Conservation (phyloP, 2,113 vertebrate species). For the Chascanopsetta lugubris region DNA sequence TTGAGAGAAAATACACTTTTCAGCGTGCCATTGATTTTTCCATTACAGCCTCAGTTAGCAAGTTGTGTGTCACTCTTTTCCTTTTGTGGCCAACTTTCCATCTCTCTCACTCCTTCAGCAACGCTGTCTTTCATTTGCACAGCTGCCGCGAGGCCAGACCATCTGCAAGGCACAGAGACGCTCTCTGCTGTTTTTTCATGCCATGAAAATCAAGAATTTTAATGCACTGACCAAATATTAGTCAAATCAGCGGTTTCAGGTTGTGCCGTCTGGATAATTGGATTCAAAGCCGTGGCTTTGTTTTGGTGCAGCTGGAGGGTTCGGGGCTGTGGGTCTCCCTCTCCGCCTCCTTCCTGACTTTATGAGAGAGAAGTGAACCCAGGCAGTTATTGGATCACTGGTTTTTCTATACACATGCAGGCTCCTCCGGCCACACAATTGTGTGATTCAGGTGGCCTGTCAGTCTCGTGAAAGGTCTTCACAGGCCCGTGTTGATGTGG, state of each 20-base stretch:
- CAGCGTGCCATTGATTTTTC: slow-evolving; percentile 58
- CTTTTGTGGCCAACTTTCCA: slow-evolving; percentile 78
- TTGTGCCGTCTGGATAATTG: slow-evolving; percentile 13
- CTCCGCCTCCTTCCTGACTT: slow-evolving; percentile 63
- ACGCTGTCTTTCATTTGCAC: slow-evolving; percentile 78
- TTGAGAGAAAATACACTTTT: slow-evolving; percentile 41
- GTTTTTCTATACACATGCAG: slow-evolving; percentile 72
- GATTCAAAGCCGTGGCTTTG: slow-evolving; percentile 46
- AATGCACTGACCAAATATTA: slow-evolving; percentile 21
- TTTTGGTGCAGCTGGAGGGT: slow-evolving; percentile 51
- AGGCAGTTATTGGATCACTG: slow-evolving; percentile 76
- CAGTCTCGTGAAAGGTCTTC: slow-evolving; percentile 70
- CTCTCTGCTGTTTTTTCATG: slow-evolving; percentile 41
- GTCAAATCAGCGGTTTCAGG: slow-evolving; percentile 26
- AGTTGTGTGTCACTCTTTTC: slow-evolving; percentile 70
- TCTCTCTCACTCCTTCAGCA: slow-evolving; percentile 66
- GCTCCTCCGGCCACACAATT: slow-evolving; percentile 68
- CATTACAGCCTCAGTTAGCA: slow-evolving; percentile 71
- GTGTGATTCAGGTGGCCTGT: slow-evolving; percentile 77
- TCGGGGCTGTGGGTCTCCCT: slow-evolving; percentile 51
- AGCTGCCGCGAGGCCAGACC: slow-evolving; percentile 72
- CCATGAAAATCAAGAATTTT: slow-evolving; percentile 49
- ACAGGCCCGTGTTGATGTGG: slow-evolving; percentile 62
- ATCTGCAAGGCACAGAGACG: slow-evolving; percentile 68
- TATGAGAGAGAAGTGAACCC: slow-evolving; percentile 76